phyloP scores from a whole-genome alignment of 2,797 vertebrate genomes.

The Lophotriccus pileatus region DNA sequence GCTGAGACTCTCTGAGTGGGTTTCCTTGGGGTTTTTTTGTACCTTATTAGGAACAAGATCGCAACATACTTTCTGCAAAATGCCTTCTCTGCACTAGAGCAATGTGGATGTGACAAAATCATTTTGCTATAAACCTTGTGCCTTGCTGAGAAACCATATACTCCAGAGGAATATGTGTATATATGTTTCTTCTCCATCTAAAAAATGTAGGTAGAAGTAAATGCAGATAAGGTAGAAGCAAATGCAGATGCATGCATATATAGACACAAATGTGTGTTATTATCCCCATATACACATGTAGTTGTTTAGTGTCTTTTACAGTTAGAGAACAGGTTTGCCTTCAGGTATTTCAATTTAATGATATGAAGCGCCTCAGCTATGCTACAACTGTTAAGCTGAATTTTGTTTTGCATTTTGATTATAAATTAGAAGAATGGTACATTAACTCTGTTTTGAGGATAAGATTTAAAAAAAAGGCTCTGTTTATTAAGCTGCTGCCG shows the following conservation, averaged over 20 bases:
- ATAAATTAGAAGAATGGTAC: conserved; percentile 75
- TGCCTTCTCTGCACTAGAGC: neutral
- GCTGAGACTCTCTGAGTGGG: neutral
- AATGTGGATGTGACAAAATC: neutral
- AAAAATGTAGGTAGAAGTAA: neutral
- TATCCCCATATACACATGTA: neutral
- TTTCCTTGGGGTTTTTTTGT: neutral
- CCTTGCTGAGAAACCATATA: neutral
- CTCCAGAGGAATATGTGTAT: neutral
- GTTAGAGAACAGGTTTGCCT: conserved; percentile 65
- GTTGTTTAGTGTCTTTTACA: conserved; percentile 28
- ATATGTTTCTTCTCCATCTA: neutral
- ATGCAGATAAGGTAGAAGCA: neutral
- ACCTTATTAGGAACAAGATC: neutral
- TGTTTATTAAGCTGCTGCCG: conserved; percentile 75
- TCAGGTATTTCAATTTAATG: conserved; percentile 72
- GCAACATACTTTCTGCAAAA: neutral
- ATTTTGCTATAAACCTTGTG: neutral
- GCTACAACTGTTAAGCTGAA: conserved; percentile 70
- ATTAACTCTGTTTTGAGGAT: conserved; percentile 76
- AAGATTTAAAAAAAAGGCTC: conserved; percentile 59
- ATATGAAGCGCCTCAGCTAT: conserved; percentile 67
- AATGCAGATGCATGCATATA: neutral
- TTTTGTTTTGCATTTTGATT: conserved; percentile 81
- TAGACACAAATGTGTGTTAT: neutral